phyloP scores from a whole-genome alignment of 2,797 vertebrate species.

The Cossypha niveicapilla region DNA sequence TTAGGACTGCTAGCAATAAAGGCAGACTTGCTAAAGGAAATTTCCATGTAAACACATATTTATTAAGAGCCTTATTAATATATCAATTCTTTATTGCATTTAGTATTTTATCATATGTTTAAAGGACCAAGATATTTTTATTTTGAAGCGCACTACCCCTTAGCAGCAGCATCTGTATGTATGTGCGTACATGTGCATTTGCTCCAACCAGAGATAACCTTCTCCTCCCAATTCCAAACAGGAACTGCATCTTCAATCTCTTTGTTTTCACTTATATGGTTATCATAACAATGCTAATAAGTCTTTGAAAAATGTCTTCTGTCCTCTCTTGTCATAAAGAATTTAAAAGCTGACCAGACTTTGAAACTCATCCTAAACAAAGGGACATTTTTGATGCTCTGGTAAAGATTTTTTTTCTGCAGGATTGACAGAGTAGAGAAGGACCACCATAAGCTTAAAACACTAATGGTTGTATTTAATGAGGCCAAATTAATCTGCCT shows the following conservation, averaged over 20 bases:
- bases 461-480: background rate
- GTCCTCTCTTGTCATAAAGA: background rate
- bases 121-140: background rate
- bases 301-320: constrained; percentile 13
- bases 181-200: rapidly evolving
- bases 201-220: background rate
- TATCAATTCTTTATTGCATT: background rate
- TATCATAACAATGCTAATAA: constrained; percentile 3
- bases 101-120: background rate
- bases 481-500: background rate
- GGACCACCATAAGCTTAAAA: background rate
- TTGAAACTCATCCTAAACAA: background rate
- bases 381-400: background rate
- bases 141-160: background rate
- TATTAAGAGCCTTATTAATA: background rate
- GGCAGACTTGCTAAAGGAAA: background rate
- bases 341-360: background rate
- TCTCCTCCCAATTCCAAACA: constrained; percentile 16
- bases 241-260: constrained; percentile 29
- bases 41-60: background rate
- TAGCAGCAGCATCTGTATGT: background rate
- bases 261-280: constrained; percentile 8
- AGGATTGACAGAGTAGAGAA: background rate
- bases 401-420: background rate
- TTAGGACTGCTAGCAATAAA: background rate